phyloP scores from a whole-genome alignment of 2,113 vertebrate species.

The Panthera tigris region DNA sequence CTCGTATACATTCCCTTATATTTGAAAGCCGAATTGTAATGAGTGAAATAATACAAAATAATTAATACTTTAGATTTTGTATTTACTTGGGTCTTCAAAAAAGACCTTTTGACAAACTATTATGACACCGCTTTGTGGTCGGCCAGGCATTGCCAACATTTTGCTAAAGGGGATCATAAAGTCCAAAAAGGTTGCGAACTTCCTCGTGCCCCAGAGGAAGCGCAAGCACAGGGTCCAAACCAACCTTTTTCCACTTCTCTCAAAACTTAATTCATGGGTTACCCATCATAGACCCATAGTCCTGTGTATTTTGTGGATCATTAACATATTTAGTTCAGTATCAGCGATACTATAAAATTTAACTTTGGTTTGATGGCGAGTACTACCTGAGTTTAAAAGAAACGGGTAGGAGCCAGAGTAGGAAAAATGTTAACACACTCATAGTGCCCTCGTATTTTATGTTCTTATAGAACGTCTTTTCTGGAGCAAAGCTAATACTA shows the following conservation, averaged over 20 bases:
- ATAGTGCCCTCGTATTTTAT: neutral
- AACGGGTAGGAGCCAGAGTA: neutral
- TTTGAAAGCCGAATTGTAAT: constrained; percentile 47
- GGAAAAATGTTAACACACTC: neutral
- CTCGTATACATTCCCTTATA: neutral
- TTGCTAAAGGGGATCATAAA: neutral
- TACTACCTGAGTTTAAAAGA: neutral
- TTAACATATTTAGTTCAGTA: neutral
- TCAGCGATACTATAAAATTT: neutral
- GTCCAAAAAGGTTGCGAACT: neutral
- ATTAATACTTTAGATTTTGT: constrained; percentile 37
- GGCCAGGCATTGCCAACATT: neutral
- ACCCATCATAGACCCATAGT: neutral
- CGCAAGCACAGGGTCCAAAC: neutral
- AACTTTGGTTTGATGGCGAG: neutral
- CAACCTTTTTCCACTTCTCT: neutral
- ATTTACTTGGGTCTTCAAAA: constrained; percentile 37
- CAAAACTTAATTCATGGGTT: neutral
- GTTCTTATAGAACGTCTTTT: neutral
- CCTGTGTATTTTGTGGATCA: neutral
- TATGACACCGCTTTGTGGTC: neutral
- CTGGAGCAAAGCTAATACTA: neutral
- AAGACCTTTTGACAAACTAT: neutral
- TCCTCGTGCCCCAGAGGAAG: neutral
- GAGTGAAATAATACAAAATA: constrained; percentile 50